A percentile compares a stretch with the other conserved stretches of the same genome.
Conservation (phyloP, 1,140 invertebrate genomes). For the Whitmania pigra region DNA sequence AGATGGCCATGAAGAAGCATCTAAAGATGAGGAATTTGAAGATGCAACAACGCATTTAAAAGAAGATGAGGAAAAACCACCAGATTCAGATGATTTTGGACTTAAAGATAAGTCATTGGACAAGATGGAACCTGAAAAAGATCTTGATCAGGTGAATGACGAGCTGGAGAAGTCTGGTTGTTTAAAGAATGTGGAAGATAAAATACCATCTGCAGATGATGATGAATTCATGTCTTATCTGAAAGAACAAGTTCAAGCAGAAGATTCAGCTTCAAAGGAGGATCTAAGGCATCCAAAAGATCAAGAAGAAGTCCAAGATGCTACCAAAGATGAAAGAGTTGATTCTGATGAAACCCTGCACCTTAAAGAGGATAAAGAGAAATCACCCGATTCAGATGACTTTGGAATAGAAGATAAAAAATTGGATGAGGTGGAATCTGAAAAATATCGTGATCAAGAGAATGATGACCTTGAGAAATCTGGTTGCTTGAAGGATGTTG, state of each 20-base stretch:
- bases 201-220: not conserved
- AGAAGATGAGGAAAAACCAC: not conserved
- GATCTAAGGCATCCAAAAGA: too few species aligned
- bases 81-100: not conserved
- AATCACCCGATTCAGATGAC: too few species aligned
- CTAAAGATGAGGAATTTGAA: too few species aligned
- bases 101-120: not conserved
- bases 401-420: not conserved
- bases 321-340: too few species aligned
- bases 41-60: not conserved
- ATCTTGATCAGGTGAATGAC: not conserved
- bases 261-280: too few species aligned
- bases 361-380: too few species aligned
- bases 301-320: too few species aligned
- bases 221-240: too few species aligned
- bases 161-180: not conserved
- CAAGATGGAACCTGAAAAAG: not conserved
- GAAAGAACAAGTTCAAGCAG: too few species aligned
- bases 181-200: not conserved
- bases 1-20: not conserved
- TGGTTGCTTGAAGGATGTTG: slow-evolving; percentile 3
- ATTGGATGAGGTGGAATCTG: too few species aligned
- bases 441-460: not conserved
- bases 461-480: not conserved
- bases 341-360: too few species aligned